A percentile compares a stretch with the other conserved stretches of the same genome.
Conservation (phyloP, 2,888 invertebrate species). For the Erannis defoliaria region DNA sequence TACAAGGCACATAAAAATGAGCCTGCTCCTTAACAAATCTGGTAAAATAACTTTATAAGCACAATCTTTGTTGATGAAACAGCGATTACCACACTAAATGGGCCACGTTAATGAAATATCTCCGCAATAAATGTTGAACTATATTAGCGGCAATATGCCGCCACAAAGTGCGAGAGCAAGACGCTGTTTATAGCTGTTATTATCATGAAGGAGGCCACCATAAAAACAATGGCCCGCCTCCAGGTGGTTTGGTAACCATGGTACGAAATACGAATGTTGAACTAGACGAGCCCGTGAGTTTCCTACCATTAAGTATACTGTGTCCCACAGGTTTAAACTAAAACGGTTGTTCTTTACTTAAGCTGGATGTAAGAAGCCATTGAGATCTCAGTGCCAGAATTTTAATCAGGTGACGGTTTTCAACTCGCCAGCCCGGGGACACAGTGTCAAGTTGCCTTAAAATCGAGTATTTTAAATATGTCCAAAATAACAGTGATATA, state of each 20-base stretch:
- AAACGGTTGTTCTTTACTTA: no score
- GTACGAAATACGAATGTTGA: neutral
- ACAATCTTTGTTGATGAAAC: neutral
- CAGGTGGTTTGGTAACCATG: neutral
- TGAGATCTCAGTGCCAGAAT: no score
- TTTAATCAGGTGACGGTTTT: no score
- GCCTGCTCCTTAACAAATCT: no score
- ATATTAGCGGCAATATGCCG: slow-evolving; percentile 14
- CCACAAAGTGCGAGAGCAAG: slow-evolving; percentile 20
- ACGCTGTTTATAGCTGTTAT: slow-evolving; percentile 18
- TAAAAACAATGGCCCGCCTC: slow-evolving; percentile 20
- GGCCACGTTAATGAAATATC: neutral
- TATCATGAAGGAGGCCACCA: slow-evolving; percentile 14
- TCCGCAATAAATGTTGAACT: slow-evolving; percentile 1
- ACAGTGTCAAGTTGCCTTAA: no score
- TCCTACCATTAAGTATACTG: no score
- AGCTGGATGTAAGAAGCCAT: no score
- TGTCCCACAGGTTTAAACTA: no score
- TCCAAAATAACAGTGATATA: no score
- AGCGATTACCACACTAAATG: neutral
- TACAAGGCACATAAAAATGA: neutral
- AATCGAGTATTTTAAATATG: no score
- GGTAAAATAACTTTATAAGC: no score
- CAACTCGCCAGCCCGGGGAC: no score
- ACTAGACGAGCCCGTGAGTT: neutral